Evolutionary conservation across 30 jellyfish, hydroid and myxozoan genomes (phyloP).

Genomic region (Hydra vulgaris): DNA sequence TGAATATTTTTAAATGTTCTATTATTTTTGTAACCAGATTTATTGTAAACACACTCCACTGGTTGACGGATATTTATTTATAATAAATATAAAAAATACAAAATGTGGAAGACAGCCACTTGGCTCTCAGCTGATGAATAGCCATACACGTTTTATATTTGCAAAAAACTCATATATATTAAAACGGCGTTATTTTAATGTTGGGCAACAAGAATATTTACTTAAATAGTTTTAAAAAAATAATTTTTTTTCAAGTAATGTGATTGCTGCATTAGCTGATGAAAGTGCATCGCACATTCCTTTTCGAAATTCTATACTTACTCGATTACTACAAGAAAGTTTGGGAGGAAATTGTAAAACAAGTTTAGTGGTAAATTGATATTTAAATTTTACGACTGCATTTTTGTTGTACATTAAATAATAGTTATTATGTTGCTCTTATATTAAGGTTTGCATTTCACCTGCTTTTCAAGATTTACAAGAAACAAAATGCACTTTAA

Average conservation of each 20-base stretch:
- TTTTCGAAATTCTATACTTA: conserved; percentile 85
- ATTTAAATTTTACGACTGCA: neutral
- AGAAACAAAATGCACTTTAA: conserved; percentile 83
- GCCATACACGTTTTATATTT: too few species aligned
- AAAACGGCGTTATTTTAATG: too few species aligned
- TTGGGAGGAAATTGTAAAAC: conserved; percentile 98
- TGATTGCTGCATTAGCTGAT: conserved; percentile 91
- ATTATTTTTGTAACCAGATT: too few species aligned
- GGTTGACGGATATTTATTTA: too few species aligned
- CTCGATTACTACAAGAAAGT: conserved; percentile 95
- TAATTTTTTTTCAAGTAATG: conserved; percentile 43
- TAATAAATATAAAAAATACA: too few species aligned
- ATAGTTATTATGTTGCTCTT: neutral
- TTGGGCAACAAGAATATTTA: too few species aligned
- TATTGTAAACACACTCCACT: too few species aligned
- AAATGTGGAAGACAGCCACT: too few species aligned
- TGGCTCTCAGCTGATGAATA: too few species aligned
- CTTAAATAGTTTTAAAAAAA: too few species aligned
- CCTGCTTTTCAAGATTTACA: conserved; percentile 62
- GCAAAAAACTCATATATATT: too few species aligned
- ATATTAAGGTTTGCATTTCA: conserved; percentile 80
- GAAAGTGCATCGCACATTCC: conserved; percentile 65
- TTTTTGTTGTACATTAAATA: neutral
- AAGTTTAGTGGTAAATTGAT: conserved; percentile 58
- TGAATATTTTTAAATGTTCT: too few species aligned